Percentiles rank a stretch among this genome's conserved stretches.
phyloP scores from a whole-genome alignment of 2,797 vertebrate genomes.

The Telmatherina bonti region DNA sequence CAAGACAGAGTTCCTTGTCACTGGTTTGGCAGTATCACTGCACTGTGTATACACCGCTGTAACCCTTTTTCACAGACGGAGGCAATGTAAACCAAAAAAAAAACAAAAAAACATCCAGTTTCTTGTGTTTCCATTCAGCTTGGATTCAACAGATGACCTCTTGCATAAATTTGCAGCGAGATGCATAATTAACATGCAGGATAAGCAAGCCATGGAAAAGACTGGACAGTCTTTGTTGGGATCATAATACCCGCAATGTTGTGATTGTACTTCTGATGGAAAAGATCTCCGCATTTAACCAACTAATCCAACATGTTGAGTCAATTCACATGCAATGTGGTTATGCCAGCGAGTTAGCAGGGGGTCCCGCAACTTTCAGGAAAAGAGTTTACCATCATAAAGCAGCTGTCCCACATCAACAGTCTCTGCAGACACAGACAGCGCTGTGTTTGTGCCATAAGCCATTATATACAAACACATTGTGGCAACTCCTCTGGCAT shows the following conservation, averaged over 20 bases:
- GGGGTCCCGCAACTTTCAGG: conserved; percentile 75
- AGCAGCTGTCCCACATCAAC: conserved; percentile 74
- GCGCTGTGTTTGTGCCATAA: conserved; percentile 75
- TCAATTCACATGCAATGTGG: conserved; percentile 80
- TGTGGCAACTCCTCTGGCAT: conserved; percentile 70
- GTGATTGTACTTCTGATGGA: conserved; percentile 71
- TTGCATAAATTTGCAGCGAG: conserved; percentile 14
- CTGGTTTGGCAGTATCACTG: conserved; percentile 64
- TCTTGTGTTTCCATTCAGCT: conserved; percentile 38
- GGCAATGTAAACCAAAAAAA: conserved; percentile 34
- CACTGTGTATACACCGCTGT: conserved; percentile 52
- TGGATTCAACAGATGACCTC: conserved; percentile 37
- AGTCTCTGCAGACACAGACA: conserved; percentile 65
- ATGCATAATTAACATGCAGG: conserved; percentile 61
- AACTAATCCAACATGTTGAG: conserved; percentile 82
- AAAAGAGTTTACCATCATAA: conserved; percentile 83
- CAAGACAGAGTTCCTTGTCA: conserved; percentile 73
- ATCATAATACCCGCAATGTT: conserved; percentile 75
- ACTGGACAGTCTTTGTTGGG: conserved; percentile 58
- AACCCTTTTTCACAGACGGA: conserved; percentile 48
- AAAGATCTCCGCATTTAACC: conserved; percentile 76
- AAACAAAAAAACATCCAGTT: conserved; percentile 13
- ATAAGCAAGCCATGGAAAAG: conserved; percentile 44
- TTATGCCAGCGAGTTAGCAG: conserved; percentile 71
- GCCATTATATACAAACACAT: conserved; percentile 71